Evolutionary conservation across 2,797 vertebrate genomes (phyloP), one percentile per base, ranked within the genome.

Genomic region (Monodelphis domestica): DNA sequence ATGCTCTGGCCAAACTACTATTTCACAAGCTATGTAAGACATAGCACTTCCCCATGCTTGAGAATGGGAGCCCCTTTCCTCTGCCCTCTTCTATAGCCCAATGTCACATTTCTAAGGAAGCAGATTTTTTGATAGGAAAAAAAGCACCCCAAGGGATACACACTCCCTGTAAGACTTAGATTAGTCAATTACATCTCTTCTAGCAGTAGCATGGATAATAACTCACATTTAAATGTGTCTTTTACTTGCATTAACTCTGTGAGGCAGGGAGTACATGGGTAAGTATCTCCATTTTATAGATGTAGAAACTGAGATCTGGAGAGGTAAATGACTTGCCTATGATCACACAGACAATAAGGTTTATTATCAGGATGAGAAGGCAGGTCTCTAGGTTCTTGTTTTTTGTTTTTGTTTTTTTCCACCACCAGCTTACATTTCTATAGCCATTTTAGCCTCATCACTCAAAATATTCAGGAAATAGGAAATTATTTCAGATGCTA

Each of bases 1-100:
- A n/a, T 91, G 93, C 21, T 1, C 94, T 94, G 95, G 95, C 96
- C 97, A 97, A 96, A 92, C 95, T 97, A 97, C 97, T 97, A 97
- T 97, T 98, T 97, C 90, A 94, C 94, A 95, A 95, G 54, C 96
- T 17, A 54, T 90, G 87, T 63, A 94, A 93, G 97, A 91, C 94
- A 7, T 0, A 94, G 92, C 2, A 87, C 93, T 97, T 96, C 90
- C 93, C 54, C 0, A 1, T 89, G 94, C 94, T 94, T 17, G 21
- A 56, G 10, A 92, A 33, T 87, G 55, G 94, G 28, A 90, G 78
- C 50, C 87, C 26, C 2, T 53, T 59, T n/a, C 11, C 51, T 93
- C 89, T 50, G 70, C 17, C 90, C 63, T 93, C 53, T 57, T 28
- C 89, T 90, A 17, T 2, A 53, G 51, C 11, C 0, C 10, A 51